phyloP scores from a whole-genome alignment of 2,888 invertebrate species.

The Aplocera efformata region DNA sequence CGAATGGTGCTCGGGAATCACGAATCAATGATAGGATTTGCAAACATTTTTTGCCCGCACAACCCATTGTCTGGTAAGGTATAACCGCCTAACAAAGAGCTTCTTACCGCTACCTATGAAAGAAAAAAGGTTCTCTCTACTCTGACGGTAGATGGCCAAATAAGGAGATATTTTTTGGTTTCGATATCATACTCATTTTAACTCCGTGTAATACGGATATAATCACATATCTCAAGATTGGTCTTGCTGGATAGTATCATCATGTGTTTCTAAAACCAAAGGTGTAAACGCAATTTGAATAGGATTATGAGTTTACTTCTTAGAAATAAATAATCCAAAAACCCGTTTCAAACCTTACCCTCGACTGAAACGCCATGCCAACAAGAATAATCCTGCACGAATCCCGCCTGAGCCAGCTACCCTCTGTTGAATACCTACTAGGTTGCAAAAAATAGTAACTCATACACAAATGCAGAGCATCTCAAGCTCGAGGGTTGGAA shows the following conservation, averaged over 20 bases:
- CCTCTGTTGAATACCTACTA: slow-evolving; percentile 3
- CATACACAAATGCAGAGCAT: slow-evolving; percentile 8
- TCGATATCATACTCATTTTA: too few species aligned
- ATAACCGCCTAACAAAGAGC: slow-evolving; percentile 15
- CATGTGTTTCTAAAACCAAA: too few species aligned
- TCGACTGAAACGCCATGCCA: too few species aligned
- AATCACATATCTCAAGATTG: too few species aligned
- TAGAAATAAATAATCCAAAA: too few species aligned
- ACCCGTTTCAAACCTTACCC: too few species aligned
- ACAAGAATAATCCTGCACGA: too few species aligned
- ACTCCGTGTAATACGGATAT: too few species aligned
- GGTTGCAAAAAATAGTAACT: neutral
- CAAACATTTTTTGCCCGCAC: slow-evolving; percentile 18
- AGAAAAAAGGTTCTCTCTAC: slow-evolving; percentile 12
- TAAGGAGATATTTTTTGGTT: neutral
- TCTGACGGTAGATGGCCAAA: slow-evolving; percentile 15
- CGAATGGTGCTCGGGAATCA: slow-evolving; percentile 6
- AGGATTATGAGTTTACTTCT: too few species aligned
- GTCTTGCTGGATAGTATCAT: too few species aligned
- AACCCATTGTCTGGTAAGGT: slow-evolving; percentile 17
- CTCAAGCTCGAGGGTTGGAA: neutral
- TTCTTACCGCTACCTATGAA: slow-evolving; percentile 6
- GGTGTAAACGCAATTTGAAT: too few species aligned
- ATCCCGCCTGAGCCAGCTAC: too few species aligned
- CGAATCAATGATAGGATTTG: slow-evolving; percentile 20